A percentile compares a stretch with the other conserved stretches of the same genome.
phyloP scores from a whole-genome alignment of 2,797 vertebrate genomes.

The Eulemur albifrons region DNA sequence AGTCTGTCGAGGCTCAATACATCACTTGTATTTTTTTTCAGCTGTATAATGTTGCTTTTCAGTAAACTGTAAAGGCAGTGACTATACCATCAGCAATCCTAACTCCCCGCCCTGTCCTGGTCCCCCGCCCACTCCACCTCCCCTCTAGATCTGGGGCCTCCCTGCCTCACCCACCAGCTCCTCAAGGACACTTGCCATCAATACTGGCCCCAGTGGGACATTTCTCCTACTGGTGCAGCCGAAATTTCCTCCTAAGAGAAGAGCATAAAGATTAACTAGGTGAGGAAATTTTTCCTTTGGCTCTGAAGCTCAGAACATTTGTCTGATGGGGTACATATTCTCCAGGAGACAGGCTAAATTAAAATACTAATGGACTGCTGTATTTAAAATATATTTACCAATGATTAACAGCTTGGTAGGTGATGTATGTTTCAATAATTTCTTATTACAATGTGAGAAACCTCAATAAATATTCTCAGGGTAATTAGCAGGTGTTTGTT shows the following conservation, averaged over 20 bases:
- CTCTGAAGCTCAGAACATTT: conserved; percentile 58
- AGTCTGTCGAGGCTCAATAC: not conserved
- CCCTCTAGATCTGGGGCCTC: not conserved
- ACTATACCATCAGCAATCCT: rapidly evolving
- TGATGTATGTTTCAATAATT: conserved; percentile 75
- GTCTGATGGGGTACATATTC: conserved; percentile 65
- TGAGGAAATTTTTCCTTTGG: conserved; percentile 66
- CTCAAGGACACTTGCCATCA: conserved; percentile 23
- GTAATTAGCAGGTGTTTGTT: conserved; percentile 68
- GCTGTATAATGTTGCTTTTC: not conserved
- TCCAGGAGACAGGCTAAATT: conserved; percentile 68
- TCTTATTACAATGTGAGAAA: conserved; percentile 56
- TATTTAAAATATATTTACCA: conserved; percentile 75
- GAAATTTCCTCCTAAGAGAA: conserved; percentile 39
- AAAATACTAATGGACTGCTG: conserved; percentile 73
- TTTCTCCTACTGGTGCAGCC: not conserved
- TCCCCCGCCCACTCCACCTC: not conserved
- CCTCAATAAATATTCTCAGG: conserved; percentile 65
- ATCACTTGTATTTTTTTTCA: not conserved
- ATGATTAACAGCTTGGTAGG: conserved; percentile 59
- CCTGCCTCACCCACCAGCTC: not conserved
- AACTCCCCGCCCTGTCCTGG: not conserved
- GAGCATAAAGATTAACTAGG: conserved; percentile 77
- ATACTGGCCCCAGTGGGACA: not conserved
- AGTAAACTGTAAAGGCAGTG: not conserved